phyloP scores from a whole-genome alignment of 2,888 invertebrate species.

The Eumerus sabulonum region DNA sequence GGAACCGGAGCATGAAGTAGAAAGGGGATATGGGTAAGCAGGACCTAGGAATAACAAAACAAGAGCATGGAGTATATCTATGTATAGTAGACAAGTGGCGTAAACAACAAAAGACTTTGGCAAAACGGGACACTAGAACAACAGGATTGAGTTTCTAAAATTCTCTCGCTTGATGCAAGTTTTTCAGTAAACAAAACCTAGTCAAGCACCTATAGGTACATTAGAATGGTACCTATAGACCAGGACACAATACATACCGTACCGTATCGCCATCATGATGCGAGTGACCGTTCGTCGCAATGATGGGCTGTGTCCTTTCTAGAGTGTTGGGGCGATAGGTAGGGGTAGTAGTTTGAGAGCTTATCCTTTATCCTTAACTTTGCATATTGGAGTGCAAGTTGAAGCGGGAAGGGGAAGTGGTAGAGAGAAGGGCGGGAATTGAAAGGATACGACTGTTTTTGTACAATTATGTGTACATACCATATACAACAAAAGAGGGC shows the following conservation, averaged over 20 bases:
- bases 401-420: conserved; percentile 12
- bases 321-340: background rate
- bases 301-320: conserved; percentile 1
- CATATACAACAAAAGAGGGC: conserved; percentile 44
- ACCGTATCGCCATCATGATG: background rate
- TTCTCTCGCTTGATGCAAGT: conserved; percentile 48
- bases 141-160: conserved; percentile 55
- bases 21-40: no score
- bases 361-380: conserved; percentile 65
- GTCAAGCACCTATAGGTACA: conserved; percentile 52
- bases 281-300: conserved; percentile 4
- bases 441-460: conserved; percentile 61
- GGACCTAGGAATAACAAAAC: no score
- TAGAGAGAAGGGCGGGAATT: conserved; percentile 5
- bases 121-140: conserved; percentile 60
- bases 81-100: conserved; percentile 54
- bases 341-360: conserved; percentile 20
- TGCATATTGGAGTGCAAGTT: conserved; percentile 62
- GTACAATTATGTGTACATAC: conserved; percentile 56
- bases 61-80: conserved; percentile 4
- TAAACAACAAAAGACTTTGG: conserved; percentile 62
- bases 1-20: no score
- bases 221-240: conserved; percentile 16
- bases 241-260: no score
- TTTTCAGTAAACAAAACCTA: conserved; percentile 63